Conservation (phyloP, 2,888 invertebrate species). For the Heliconius erato region DNA sequence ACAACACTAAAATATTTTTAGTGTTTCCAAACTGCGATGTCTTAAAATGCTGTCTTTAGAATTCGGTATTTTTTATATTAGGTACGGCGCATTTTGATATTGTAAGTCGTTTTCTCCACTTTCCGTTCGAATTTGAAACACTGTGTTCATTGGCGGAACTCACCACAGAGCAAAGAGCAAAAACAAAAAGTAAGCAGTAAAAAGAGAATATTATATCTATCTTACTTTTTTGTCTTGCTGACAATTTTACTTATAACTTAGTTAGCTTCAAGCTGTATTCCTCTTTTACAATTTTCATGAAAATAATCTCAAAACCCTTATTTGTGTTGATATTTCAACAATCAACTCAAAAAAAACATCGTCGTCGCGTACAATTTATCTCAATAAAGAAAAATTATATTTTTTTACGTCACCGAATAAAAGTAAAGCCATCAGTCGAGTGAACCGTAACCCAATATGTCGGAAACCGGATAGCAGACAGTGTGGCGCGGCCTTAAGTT, state of each 20-base stretch:
- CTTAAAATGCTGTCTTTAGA: neutral
- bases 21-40: neutral
- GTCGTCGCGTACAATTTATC: constrained; percentile 65
- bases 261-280: no score
- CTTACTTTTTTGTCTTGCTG: no score
- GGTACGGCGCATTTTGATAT: no score
- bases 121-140: no score
- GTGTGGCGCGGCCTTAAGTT: constrained; percentile 83
- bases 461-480: constrained; percentile 85
- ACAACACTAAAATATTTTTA: neutral
- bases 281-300: neutral
- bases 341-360: constrained; percentile 56
- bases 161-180: no score
- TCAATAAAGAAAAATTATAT: constrained; percentile 76
- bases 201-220: no score
- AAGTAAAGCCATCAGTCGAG: constrained; percentile 71
- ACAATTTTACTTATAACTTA: no score
- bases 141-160: no score
- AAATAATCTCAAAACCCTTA: constrained; percentile 8
- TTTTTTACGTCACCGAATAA: constrained; percentile 72
- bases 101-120: no score
- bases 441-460: constrained; percentile 79
- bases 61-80: no score
- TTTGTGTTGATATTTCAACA: constrained; percentile 34
- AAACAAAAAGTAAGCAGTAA: no score